Base-by-base conservation (phyloP, 1,140 invertebrate species). In the Pemphigus obesinymphae region DNA sequence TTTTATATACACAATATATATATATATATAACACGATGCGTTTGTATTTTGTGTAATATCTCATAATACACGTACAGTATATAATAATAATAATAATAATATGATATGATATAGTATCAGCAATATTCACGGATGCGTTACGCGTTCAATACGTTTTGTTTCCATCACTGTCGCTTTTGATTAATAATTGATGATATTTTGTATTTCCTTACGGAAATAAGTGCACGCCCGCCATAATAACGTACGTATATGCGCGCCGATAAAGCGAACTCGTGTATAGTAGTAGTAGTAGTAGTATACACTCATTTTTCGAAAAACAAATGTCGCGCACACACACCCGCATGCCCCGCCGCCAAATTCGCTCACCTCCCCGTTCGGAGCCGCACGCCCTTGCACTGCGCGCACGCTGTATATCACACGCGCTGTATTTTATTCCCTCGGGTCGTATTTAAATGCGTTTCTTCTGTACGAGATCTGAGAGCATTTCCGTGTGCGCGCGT, bases 391-490 rank as follows among this genome's bases (percentile, higher is more conserved):
- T 13, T 40, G n/a, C 11, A 11, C 15, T 7, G 0, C 23, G 13
- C 40, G 11, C 17, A 20, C 43, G 13, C 17, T 55, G 13, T 31
- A 61, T 17, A 17, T 3, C 29, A n/a, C 13, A 15, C 48, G 23
- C 20, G 6, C 11, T 53, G 48, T 29, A 43, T 76, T 75, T 29
- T 23, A 75, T 75, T 78, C 75, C 53, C 75, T 43, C 23, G 23
- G 53, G 75, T 58, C 31, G 50, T 78, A 78, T 78, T 78, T 78
- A 78, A 78, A 78, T 61, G 53, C 34, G 75, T 58, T 78, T 78
- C 55, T 61, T 43, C 53, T 31, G 2, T 20, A 17, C 15, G 40
- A 29, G 40, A 45, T 50, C 70, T 10, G 70, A 48, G 70, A 50
- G 29, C 45, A 13, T 73, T 73, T 50, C 37, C 37, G 37, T 13